Percentiles rank a stretch among this genome's conserved stretches.
Evolutionary conservation across 2,797 vertebrate genomes (phyloP).

Genomic region (Furcifer pardalis): DNA sequence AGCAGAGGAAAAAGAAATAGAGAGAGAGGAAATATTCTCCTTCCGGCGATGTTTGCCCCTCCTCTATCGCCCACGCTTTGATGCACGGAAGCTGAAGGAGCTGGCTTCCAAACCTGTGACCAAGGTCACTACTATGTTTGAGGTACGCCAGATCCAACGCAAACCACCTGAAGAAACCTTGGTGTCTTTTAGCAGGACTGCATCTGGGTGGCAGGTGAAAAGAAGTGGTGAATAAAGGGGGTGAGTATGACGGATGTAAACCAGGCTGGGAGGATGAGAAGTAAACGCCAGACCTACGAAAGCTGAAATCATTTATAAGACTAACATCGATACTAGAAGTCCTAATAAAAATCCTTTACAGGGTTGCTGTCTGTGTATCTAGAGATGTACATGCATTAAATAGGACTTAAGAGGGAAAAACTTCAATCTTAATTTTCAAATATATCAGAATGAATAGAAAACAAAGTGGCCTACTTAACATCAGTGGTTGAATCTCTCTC

Average conservation of each 20-base stretch:
- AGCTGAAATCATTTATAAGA: not conserved
- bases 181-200: slow-evolving; percentile 89
- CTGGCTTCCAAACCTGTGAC: slow-evolving; percentile 82
- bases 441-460: not conserved
- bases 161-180: slow-evolving; percentile 74
- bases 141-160: slow-evolving; percentile 76
- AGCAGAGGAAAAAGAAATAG: slow-evolving; percentile 65
- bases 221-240: slow-evolving; percentile 53
- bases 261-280: not conserved
- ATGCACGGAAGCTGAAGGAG: slow-evolving; percentile 91
- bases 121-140: slow-evolving; percentile 76
- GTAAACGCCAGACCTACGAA: not conserved
- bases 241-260: not conserved
- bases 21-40: slow-evolving; percentile 61
- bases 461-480: not conserved
- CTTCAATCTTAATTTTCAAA: not conserved
- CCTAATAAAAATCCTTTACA: slow-evolving; percentile 27
- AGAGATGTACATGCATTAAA: slow-evolving; percentile 6
- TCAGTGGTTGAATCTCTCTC: not conserved
- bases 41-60: slow-evolving; percentile 83
- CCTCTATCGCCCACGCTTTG: slow-evolving; percentile 88
- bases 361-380: not conserved
- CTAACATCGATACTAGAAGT: not conserved
- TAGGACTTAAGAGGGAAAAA: not conserved
- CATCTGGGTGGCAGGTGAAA: slow-evolving; percentile 82